Percentiles rank a stretch among this genome's conserved stretches.
Evolutionary conservation across 2,113 vertebrate species (phyloP).

Genomic region (Bombycilla garrulus): DNA sequence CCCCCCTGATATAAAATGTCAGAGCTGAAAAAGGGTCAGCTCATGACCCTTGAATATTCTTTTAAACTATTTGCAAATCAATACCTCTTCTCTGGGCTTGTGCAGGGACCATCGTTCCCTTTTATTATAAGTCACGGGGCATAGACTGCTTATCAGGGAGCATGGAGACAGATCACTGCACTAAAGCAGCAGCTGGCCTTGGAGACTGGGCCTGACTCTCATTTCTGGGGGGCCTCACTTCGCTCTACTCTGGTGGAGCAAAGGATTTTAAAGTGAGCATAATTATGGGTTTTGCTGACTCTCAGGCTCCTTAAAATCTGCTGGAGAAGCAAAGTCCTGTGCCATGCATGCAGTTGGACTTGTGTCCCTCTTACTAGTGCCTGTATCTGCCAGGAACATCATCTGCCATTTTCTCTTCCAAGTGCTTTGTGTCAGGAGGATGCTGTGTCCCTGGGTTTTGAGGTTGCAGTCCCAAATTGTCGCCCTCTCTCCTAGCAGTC

Average conservation of each 20-base stretch:
- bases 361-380: not conserved
- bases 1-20: conserved; percentile 66
- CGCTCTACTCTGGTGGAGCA: not conserved
- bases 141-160: conserved; percentile 42
- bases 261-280: not conserved
- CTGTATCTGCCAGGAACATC: not conserved
- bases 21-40: conserved; percentile 65
- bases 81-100: conserved; percentile 55
- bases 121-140: conserved; percentile 51
- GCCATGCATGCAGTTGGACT: not conserved
- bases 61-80: conserved; percentile 72
- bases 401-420: not conserved
- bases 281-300: not conserved
- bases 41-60: conserved; percentile 66
- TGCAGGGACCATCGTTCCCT: conserved; percentile 39
- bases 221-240: not conserved
- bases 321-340: not conserved
- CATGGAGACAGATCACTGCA: conserved; percentile 37
- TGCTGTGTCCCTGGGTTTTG: not conserved
- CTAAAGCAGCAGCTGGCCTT: conserved; percentile 51
- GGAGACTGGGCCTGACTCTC: not conserved
- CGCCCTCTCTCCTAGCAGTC: not conserved
- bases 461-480: not conserved
- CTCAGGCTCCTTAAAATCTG: not conserved
- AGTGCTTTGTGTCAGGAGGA: not conserved